These are phyloP conservation scores for Crenuchus spilurus DNA, from an alignment of 2,797 vertebrate genomes.

Conservation along the genomic window DNA sequence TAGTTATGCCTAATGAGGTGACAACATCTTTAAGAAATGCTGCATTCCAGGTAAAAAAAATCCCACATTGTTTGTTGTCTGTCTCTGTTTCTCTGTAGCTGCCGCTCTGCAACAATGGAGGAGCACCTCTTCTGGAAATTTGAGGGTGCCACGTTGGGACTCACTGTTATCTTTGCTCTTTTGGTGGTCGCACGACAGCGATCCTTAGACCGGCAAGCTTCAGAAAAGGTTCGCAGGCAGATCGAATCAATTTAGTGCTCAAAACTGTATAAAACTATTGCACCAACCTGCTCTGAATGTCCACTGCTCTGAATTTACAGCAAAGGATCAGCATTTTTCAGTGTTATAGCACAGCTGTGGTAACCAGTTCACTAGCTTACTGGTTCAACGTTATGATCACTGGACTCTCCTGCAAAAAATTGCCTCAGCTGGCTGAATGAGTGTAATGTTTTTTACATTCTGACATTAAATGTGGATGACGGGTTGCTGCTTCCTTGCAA, in stretches of 20 bases:
- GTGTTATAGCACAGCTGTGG: slow-evolving; percentile 15
- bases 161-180: slow-evolving; percentile 77
- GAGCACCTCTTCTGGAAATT: slow-evolving; percentile 90
- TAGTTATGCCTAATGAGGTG: not conserved
- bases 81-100: slow-evolving; percentile 71
- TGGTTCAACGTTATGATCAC: not conserved
- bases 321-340: slow-evolving; percentile 16
- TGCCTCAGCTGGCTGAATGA: not conserved
- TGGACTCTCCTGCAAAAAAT: slow-evolving; percentile 29
- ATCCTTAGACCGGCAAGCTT: slow-evolving; percentile 86
- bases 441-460: not conserved
- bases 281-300: slow-evolving; percentile 2
- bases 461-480: slow-evolving; percentile 13
- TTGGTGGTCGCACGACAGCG: slow-evolving; percentile 85
- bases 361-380: slow-evolving; percentile 13
- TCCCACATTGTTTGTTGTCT: not conserved
- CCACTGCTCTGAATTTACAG: slow-evolving; percentile 1
- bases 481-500: not conserved
- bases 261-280: slow-evolving; percentile 6
- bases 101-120: slow-evolving; percentile 86
- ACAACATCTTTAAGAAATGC: not conserved
- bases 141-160: slow-evolving; percentile 78
- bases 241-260: slow-evolving; percentile 88
- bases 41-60: not conserved
- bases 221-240: slow-evolving; percentile 93